phyloP scores from a whole-genome alignment of 2,797 vertebrate species.

The Aphelocoma californica region DNA sequence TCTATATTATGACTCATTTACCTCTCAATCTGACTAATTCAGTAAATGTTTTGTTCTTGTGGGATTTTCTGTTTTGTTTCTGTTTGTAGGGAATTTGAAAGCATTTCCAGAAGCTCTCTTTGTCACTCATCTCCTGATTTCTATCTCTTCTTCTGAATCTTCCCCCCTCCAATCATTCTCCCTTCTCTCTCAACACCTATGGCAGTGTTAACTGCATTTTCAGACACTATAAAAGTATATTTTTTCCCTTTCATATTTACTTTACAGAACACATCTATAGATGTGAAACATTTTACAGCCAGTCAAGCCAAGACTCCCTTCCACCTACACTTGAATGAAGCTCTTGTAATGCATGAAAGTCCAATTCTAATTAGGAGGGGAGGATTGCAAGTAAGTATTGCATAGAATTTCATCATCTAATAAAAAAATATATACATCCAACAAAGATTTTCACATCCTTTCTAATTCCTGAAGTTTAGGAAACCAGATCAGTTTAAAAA shows the following conservation, averaged over 20 bases:
- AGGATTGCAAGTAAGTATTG: not conserved
- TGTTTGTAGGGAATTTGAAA: not conserved
- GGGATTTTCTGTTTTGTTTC: not conserved
- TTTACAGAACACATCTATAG: not conserved
- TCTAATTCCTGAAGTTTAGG: not conserved
- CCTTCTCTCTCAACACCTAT: not conserved
- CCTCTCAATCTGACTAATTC: not conserved
- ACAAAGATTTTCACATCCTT: not conserved
- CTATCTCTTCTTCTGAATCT: not conserved
- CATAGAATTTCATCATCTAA: not conserved
- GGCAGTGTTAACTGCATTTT: not conserved
- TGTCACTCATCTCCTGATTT: not conserved
- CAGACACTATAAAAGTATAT: not conserved
- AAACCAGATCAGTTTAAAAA: not conserved
- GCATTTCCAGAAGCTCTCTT: not conserved
- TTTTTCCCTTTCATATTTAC: not conserved
- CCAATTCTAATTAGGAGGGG: conserved; percentile 3
- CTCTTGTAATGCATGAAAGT: not conserved
- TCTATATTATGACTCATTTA: not conserved
- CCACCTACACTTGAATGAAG: not conserved
- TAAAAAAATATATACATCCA: not conserved
- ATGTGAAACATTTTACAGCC: not conserved
- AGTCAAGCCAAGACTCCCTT: conserved; percentile 1
- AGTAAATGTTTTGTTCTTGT: not conserved
- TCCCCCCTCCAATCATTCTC: not conserved